Base-by-base conservation (phyloP, 1,140 invertebrate species). In the Drosophila parabipectinata region DNA sequence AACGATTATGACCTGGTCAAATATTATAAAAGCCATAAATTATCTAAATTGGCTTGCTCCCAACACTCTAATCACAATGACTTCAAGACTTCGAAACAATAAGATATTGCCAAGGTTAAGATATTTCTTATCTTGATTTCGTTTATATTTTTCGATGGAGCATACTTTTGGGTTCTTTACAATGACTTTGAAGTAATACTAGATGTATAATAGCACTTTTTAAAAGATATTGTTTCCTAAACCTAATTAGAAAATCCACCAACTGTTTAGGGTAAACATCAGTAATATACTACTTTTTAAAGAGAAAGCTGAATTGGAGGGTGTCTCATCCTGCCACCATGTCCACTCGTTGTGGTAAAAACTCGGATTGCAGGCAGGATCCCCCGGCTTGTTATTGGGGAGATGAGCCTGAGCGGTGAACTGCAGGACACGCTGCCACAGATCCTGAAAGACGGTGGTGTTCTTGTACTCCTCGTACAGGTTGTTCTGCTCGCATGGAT, bases 401-500 rank as follows among this genome's bases (percentile, higher is more conserved):
- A 52, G 30, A 59, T 77, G 81, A 0, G 81, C 79, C 3, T 76
- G 48, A 6, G 34, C 52, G 2, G 60, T 26, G 21, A 78, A 83
- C 39, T 90, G 63, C 12, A 75, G 72, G 1, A 90, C 53, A 1
- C 85, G 71, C 1, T 69, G 24, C 44, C 63, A 66, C 12, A 89
- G 18, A 14, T 73, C 78, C 12, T 37, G 24, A 3, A 87, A 62
- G 1, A 83, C 50, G 0, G 37, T 80, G 0, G 63, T 52, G 59
- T 83, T 72, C 12, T 57, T 58, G 14, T 75, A 62, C 32, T 75
- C 52, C 12, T 77, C 77, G 44, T 95, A 95, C 9, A 97, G 80
- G 91, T 97, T 96, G 15, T 94, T 92, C 56, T 91, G 94, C 87
- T 97, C 96, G 79, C 96, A 97, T 0, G 96, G 96, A 92, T 97